phyloP scores from a whole-genome alignment of 2,888 invertebrate species.

The Halictus ligatus region DNA sequence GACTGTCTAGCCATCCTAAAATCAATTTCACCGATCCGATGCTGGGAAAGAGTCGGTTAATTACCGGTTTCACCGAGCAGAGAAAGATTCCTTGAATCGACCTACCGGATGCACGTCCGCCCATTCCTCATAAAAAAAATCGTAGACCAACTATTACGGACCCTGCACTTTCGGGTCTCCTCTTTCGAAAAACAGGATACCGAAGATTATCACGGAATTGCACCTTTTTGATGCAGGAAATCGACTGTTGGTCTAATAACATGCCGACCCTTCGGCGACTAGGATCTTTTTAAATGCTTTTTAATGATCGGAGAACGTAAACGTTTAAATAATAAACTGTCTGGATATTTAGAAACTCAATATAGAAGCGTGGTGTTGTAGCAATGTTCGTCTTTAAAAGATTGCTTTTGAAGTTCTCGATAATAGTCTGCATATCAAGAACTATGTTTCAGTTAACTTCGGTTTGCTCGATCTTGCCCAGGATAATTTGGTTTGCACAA shows the following conservation, averaged over 20 bases:
- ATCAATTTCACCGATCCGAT: conserved; percentile 36
- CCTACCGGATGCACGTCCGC: not conserved
- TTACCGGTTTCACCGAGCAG: not conserved
- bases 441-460: too few species aligned
- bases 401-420: too few species aligned
- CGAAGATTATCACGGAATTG: not conserved
- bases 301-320: not conserved
- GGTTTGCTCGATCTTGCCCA: too few species aligned
- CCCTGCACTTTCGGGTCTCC: not conserved
- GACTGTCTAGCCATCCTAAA: conserved; percentile 23
- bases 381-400: not conserved
- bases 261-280: not conserved
- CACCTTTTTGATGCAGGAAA: not conserved
- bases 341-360: too few species aligned
- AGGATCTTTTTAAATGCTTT: not conserved
- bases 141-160: not conserved
- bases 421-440: too few species aligned
- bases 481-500: too few species aligned
- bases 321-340: not conserved
- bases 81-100: not conserved
- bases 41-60: conserved; percentile 12
- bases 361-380: too few species aligned
- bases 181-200: conserved; percentile 1
- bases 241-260: not conserved
- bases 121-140: not conserved